phyloP scores from a whole-genome alignment of 2,797 vertebrate genomes.

The Bryconaethiops microstoma region DNA sequence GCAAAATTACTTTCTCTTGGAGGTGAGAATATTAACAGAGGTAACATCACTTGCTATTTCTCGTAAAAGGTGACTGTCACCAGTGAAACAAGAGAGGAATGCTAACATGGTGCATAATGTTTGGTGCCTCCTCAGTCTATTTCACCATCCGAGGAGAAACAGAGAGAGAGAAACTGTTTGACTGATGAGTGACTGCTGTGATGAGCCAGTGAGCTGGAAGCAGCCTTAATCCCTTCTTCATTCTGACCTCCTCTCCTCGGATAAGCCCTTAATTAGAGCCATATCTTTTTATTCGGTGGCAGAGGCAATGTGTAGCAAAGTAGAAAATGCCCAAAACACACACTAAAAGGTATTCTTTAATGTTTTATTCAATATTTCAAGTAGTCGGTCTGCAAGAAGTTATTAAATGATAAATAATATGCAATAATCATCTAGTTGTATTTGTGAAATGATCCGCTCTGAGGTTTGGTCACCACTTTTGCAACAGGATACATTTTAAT shows the following conservation, averaged over 20 bases:
- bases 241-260: conserved; percentile 20
- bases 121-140: background rate
- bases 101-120: background rate
- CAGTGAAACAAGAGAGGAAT: background rate
- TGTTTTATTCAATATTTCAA: no score
- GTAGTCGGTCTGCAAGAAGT: no score
- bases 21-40: no score
- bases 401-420: no score
- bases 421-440: no score
- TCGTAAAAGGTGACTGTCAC: background rate
- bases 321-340: background rate
- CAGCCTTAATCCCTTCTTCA: conserved; percentile 7
- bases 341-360: no score
- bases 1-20: no score
- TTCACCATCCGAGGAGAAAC: background rate
- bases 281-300: background rate
- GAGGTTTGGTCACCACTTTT: no score
- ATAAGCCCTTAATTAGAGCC: conserved; percentile 30
- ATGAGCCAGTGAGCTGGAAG: conserved; percentile 10
- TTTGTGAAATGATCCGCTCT: no score
- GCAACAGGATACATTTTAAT: no score
- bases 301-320: background rate
- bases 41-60: background rate
- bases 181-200: background rate
- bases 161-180: conserved; percentile 3